phyloP scores from a whole-genome alignment of 2,888 invertebrate genomes.

The Protophormia terraenovae region DNA sequence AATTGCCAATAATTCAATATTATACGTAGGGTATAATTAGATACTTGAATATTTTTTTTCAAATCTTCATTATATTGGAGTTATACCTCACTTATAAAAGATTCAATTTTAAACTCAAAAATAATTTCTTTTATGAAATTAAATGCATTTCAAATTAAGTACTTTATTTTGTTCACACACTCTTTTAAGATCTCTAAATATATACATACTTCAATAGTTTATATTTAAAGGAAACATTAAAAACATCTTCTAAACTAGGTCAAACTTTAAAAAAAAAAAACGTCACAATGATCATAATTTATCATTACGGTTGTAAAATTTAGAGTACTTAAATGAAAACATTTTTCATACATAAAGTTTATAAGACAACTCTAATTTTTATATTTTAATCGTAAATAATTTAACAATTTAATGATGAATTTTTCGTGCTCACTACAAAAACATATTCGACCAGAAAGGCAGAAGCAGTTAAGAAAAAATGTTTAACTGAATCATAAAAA shows the following conservation, averaged over 20 bases:
- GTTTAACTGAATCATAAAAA: slow-evolving; percentile 23
- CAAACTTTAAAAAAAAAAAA: background rate
- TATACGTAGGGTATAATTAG: too few species aligned
- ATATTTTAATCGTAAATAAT: background rate
- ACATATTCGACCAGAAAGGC: background rate
- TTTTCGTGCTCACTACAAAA: background rate
- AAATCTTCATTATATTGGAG: too few species aligned
- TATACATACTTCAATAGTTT: too few species aligned
- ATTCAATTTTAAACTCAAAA: too few species aligned
- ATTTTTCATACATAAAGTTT: background rate
- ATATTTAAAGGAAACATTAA: background rate
- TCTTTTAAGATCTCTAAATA: too few species aligned
- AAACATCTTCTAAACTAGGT: background rate
- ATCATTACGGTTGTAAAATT: background rate
- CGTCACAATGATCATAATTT: background rate
- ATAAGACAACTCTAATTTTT: slow-evolving; percentile 14
- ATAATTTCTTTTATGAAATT: too few species aligned
- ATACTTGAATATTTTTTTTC: too few species aligned
- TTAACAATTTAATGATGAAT: slow-evolving; percentile 17
- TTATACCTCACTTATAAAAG: too few species aligned
- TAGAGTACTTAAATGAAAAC: background rate
- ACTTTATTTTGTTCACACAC: too few species aligned
- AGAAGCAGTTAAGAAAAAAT: slow-evolving; percentile 7
- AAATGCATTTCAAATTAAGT: too few species aligned
- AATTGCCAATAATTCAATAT: too few species aligned